Evolutionary conservation across 2,113 vertebrate genomes (phyloP).

Genomic region (Grammatotria lemairii): DNA sequence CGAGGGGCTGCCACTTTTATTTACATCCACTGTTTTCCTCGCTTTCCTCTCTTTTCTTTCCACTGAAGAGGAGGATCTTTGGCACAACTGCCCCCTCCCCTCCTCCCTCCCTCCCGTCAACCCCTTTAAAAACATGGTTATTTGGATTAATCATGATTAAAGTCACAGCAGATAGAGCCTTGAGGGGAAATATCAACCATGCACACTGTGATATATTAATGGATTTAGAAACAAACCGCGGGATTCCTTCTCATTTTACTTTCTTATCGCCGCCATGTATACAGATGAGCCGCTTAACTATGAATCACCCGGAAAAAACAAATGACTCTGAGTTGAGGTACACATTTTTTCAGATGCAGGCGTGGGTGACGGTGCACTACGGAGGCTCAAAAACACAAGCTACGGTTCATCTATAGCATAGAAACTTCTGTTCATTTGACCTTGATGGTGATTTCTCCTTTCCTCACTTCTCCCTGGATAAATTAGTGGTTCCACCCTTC

Average conservation of each 20-base stretch:
- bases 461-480: background rate
- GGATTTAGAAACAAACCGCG: conserved; percentile 26
- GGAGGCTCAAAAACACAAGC: background rate
- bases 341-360: background rate
- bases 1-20: conserved; percentile 62
- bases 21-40: conserved; percentile 42
- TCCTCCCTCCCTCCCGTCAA: background rate
- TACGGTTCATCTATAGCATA: background rate
- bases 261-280: conserved; percentile 8
- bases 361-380: background rate
- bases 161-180: conserved; percentile 32
- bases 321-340: background rate
- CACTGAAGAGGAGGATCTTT: conserved; percentile 39
- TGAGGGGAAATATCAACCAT: conserved; percentile 1
- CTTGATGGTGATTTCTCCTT: background rate
- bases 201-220: conserved; percentile 12
- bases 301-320: conserved; percentile 10
- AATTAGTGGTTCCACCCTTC: background rate
- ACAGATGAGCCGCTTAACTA: conserved; percentile 24
- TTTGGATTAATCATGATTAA: conserved; percentile 62
- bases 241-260: conserved; percentile 28
- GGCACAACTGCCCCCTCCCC: conserved; percentile 15
- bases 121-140: conserved; percentile 44
- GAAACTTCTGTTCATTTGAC: background rate
- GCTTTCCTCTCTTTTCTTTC: conserved; percentile 18